Evolutionary conservation across 2,113 vertebrate genomes (phyloP).

Genomic region (Psettodes erumei): DNA sequence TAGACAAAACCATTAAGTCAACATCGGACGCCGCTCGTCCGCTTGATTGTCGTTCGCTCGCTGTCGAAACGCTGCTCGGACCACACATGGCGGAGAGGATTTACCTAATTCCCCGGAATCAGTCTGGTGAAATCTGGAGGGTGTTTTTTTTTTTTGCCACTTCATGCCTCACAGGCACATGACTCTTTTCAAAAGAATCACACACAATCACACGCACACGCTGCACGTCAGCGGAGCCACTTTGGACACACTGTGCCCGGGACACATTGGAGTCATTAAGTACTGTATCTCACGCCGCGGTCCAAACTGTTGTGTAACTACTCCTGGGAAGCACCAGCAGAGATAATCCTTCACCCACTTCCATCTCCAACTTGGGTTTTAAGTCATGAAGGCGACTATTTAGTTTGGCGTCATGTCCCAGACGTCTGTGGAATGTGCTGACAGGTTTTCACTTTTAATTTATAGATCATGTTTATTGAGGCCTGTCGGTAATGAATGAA

Average conservation of each 20-base stretch:
- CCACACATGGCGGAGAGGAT: constrained; percentile 56
- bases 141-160: constrained; percentile 32
- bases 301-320: not conserved
- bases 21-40: constrained; percentile 6
- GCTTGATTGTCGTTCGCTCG: constrained; percentile 13
- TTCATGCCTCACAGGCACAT: not conserved
- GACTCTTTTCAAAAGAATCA: not conserved
- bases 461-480: too few relatives aligned
- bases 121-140: constrained; percentile 17
- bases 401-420: not conserved
- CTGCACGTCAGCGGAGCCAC: not conserved
- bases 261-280: not conserved
- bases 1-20: constrained; percentile 62
- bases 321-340: not conserved
- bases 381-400: constrained; percentile 13
- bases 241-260: not conserved
- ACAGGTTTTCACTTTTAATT: constrained; percentile 2
- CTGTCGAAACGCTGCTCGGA: constrained; percentile 15
- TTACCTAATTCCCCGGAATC: constrained; percentile 23
- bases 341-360: constrained; percentile 4
- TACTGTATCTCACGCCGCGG: not conserved
- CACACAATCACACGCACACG: not conserved
- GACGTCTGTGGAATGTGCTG: not conserved
- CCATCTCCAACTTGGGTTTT: not conserved
- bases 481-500: too few relatives aligned